A percentile compares a stretch with the other conserved stretches of the same genome.
Conservation (phyloP, 2,888 invertebrate genomes). For the Agrilus mali region DNA sequence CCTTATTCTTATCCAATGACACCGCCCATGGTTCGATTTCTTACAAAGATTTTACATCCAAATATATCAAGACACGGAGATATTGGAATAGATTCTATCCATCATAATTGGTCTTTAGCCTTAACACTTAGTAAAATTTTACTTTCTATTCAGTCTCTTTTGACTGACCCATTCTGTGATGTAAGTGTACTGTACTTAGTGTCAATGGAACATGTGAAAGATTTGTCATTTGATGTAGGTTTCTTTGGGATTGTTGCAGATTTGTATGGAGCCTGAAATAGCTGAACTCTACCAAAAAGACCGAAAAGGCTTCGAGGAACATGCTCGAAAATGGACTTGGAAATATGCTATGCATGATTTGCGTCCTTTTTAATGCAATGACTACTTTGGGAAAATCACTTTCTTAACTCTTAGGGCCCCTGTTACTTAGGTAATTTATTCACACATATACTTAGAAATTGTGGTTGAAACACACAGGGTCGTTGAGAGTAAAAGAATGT, state of each 20-base stretch:
- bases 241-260: constrained; percentile 33
- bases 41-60: constrained; percentile 88
- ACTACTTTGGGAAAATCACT: too few species aligned
- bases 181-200: constrained; percentile 34
- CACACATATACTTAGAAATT: too few species aligned
- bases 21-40: constrained; percentile 82
- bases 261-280: constrained; percentile 82
- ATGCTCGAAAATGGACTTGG: constrained; percentile 83
- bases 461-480: too few species aligned
- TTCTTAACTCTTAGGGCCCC: too few species aligned
- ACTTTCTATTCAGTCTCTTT: constrained; percentile 74
- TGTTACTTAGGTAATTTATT: too few species aligned
- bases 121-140: constrained; percentile 81
- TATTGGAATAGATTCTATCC: constrained; percentile 89
- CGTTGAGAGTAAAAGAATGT: too few species aligned
- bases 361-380: constrained; percentile 12
- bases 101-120: constrained; percentile 93
- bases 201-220: too few species aligned
- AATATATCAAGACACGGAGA: constrained; percentile 92
- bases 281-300: constrained; percentile 68
- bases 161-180: constrained; percentile 82
- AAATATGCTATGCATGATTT: constrained; percentile 74
- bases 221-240: too few species aligned
- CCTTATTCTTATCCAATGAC: constrained; percentile 82
- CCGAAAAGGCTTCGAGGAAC: constrained; percentile 59